Conservation (phyloP, 2,888 invertebrate genomes). For the Acanthoscelides obtectus region DNA sequence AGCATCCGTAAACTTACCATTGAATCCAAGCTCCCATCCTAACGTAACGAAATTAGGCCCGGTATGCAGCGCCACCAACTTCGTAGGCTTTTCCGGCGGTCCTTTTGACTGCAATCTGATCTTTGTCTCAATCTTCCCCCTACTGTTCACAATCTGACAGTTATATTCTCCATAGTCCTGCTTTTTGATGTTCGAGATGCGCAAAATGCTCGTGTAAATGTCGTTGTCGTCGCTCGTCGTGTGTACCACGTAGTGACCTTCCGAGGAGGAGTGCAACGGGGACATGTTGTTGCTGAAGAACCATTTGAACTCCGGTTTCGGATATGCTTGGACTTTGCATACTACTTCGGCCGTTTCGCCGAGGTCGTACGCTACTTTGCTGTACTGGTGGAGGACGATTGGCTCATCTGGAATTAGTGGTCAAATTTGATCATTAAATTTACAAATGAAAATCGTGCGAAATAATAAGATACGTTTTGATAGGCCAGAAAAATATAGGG, state of each 20-base stretch:
- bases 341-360: conserved; percentile 81
- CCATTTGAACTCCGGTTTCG: conserved; percentile 92
- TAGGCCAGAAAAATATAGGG: too few relatives aligned
- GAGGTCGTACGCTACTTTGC: conserved; percentile 83
- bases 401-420: conserved; percentile 69
- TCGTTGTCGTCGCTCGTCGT: conserved; percentile 79
- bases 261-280: conserved; percentile 72
- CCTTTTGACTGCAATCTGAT: conserved; percentile 83
- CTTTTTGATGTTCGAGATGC: conserved; percentile 68
- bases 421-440: too few relatives aligned
- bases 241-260: conserved; percentile 81
- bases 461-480: too few relatives aligned
- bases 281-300: conserved; percentile 72
- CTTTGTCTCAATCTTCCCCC: conserved; percentile 71
- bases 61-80: conserved; percentile 65
- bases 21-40: conserved; percentile 85
- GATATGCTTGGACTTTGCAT: conserved; percentile 87
- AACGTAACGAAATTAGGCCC: conserved; percentile 77
- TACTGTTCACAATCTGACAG: conserved; percentile 78
- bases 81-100: conserved; percentile 77
- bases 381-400: conserved; percentile 77
- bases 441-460: too few relatives aligned
- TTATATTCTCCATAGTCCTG: conserved; percentile 89
- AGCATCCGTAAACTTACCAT: conserved; percentile 62
- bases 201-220: conserved; percentile 75